Conservation (phyloP, 2,888 invertebrate species). For the Steinernema carpocapsae region DNA sequence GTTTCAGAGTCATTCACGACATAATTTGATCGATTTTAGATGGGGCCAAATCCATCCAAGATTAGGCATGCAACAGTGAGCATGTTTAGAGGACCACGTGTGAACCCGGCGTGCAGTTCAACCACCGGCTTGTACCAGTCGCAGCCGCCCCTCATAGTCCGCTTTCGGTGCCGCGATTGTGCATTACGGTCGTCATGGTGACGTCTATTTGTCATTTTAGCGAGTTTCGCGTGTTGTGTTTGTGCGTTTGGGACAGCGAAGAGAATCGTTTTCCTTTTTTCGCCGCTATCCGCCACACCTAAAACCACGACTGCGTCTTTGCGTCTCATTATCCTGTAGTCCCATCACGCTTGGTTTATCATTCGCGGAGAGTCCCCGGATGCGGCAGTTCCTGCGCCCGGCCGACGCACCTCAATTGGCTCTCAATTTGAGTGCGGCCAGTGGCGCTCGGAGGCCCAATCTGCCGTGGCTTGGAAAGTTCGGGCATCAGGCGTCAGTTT, state of each 20-base stretch:
- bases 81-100: background rate
- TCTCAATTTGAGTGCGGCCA: background rate
- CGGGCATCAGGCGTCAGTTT: conserved; percentile 8
- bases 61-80: conserved; percentile 26
- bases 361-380: background rate
- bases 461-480: background rate
- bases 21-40: conserved; percentile 7
- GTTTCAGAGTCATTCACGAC: too few species aligned
- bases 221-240: conserved; percentile 4
- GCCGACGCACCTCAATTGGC: conserved; percentile 19
- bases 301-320: background rate
- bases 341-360: background rate
- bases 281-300: background rate
- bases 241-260: conserved; percentile 2
- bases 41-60: background rate
- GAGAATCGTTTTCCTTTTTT: background rate
- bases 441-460: background rate
- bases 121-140: background rate
- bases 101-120: background rate
- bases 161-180: conserved; percentile 1
- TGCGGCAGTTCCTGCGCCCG: background rate
- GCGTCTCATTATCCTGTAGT: background rate
- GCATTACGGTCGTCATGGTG: conserved; percentile 30
- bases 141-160: conserved; percentile 2
- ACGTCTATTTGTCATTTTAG: conserved; percentile 23